Evolutionary conservation across 2,113 vertebrate genomes (phyloP).

Genomic region (Tachuris rubrigastra): DNA sequence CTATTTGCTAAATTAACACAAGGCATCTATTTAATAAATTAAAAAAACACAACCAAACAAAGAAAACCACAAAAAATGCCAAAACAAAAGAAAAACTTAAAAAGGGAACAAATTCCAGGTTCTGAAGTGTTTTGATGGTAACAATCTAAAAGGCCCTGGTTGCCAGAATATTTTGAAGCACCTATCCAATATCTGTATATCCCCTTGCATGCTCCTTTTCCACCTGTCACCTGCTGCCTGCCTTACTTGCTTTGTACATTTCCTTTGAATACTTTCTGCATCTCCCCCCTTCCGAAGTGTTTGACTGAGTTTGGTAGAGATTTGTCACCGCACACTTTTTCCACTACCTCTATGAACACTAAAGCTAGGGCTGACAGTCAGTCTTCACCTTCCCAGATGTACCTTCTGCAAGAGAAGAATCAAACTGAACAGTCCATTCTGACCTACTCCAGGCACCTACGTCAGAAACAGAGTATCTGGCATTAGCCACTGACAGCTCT

Average conservation of each 20-base stretch:
- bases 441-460: conserved; percentile 73
- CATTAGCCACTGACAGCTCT: conserved; percentile 92
- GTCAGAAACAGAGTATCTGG: conserved; percentile 72
- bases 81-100: too few species aligned
- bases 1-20: neutral
- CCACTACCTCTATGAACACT: neutral
- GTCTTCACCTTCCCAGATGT: conserved; percentile 51
- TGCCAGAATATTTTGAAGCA: neutral
- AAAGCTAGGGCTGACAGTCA: conserved; percentile 51
- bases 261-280: neutral
- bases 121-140: neutral
- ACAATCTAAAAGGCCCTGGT: neutral
- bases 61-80: too few species aligned
- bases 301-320: neutral
- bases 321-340: neutral
- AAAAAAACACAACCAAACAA: neutral
- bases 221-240: neutral
- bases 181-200: rapidly evolving
- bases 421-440: neutral
- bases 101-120: neutral
- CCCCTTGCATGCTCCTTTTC: rapidly evolving
- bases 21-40: neutral
- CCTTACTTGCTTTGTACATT: neutral
- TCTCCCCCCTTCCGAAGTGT: neutral
- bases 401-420: neutral